Evolutionary conservation across 2,888 invertebrate genomes (phyloP), one percentile per base, ranked within the genome.

Genomic region (Pandemis corylana): DNA sequence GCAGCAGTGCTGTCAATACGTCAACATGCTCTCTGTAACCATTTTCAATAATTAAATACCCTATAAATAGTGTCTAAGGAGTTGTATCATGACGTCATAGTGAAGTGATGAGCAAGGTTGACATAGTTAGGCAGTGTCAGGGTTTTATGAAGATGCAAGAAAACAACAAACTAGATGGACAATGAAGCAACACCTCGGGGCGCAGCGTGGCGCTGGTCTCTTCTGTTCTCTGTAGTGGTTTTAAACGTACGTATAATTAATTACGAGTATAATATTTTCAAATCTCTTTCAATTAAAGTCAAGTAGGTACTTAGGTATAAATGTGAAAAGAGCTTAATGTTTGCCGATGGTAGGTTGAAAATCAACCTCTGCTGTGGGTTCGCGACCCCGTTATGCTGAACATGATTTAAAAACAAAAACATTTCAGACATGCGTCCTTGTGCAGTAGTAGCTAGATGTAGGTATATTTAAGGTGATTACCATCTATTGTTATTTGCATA

Each of bases 131-230:
- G n/a, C 59, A 28, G 59, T 53, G 53, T 59, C 49, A 20, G 36
- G 61, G 20, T 20, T 59, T 36, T 42, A n/a, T 63, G 80, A 83
- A 86, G 84, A 86, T 86, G 85, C 79, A 83, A 81, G 81, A 82
- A 79, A 76, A 77, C 76, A 81, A 78, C 78, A 81, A 76, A 82
- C 78, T 91, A 90, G 85, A 94, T 94, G 94, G 94, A 94, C 83
- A 80, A 86, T 85, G 87, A 89, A 78, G 83, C 82, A 74, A 83
- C 84, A 81, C 79, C 82, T 76, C 85, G 85, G 72, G 81, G 86
- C 79, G 81, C 89, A 75, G 83, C 87, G 80, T 94, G 93, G 94
- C 93, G 91, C 78, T 94, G 90, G 92, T 86, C 90, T 80, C 85
- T 94, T 20, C 83, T 94, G 28, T 74, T 90, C 71, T 90, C 94